These are phyloP conservation scores for Zootermopsis nevadensis DNA, from an alignment of 2,888 invertebrate genomes.

Conservation along the genomic window DNA sequence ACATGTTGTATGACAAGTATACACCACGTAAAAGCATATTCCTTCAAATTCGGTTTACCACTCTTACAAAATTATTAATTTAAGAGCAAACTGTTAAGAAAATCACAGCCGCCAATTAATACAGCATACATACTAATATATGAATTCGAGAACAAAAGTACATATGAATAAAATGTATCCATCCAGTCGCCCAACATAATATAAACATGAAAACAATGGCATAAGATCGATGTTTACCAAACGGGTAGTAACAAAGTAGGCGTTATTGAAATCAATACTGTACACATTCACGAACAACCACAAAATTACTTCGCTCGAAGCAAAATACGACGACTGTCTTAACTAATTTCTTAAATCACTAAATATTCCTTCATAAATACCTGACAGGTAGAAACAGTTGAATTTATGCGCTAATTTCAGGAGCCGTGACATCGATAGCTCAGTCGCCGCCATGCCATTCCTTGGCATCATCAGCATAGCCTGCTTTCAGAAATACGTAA, in stretches of 20 bases:
- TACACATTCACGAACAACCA: conserved; percentile 17
- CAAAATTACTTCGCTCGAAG: background rate
- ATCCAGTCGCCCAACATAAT: too few species aligned
- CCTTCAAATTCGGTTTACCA: background rate
- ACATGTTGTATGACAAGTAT: background rate
- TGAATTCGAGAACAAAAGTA: too few species aligned
- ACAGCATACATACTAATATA: too few species aligned
- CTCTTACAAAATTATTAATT: too few species aligned
- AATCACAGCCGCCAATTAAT: too few species aligned
- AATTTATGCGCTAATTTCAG: conserved; percentile 87
- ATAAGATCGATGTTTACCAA: conserved; percentile 10
- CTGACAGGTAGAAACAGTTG: conserved; percentile 90
- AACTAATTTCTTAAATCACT: background rate
- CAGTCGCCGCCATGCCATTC: conserved; percentile 53
- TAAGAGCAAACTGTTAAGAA: too few species aligned
- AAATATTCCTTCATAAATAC: conserved; percentile 65
- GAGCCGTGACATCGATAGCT: conserved; percentile 70
- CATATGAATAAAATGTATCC: too few species aligned
- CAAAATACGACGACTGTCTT: background rate
- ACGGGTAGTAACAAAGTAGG: conserved; percentile 48
- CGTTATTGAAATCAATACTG: conserved; percentile 49
- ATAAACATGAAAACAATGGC: background rate
- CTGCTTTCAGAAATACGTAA: background rate
- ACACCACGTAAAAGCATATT: background rate
- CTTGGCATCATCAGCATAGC: conserved; percentile 40